Percentiles rank a stretch among this genome's conserved stretches.
Evolutionary conservation across 2,888 invertebrate species (phyloP).

Genomic region (Oeneis ivallda): DNA sequence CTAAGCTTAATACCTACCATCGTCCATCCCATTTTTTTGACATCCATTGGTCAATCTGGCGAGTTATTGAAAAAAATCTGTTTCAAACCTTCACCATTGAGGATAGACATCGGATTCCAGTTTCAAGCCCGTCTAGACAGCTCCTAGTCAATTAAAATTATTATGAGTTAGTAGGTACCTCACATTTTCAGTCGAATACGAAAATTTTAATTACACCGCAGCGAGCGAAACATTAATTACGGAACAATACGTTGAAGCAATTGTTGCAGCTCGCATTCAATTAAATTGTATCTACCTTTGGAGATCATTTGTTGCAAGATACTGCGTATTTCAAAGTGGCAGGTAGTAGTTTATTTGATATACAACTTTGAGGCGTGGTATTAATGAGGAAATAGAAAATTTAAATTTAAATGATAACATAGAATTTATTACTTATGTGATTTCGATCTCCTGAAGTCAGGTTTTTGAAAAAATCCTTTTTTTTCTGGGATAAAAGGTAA

Average conservation of each 20-base stretch:
- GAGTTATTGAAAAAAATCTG: neutral
- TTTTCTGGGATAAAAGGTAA: too few relatives aligned
- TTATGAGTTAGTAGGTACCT: constrained; percentile 18
- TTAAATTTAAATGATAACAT: too few relatives aligned
- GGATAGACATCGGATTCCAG: constrained; percentile 4
- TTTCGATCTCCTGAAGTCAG: too few relatives aligned
- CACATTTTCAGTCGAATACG: constrained; percentile 31
- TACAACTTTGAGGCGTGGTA: neutral
- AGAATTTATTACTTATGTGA: too few relatives aligned
- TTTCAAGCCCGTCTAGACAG: constrained; percentile 14
- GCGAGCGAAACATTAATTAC: constrained; percentile 45
- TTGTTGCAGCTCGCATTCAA: constrained; percentile 41
- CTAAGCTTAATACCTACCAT: too few relatives aligned
- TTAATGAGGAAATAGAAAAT: neutral
- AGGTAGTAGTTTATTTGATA: neutral
- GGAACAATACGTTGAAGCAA: constrained; percentile 37
- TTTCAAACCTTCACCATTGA: neutral
- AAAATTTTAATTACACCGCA: constrained; percentile 43
- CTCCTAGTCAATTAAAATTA: constrained; percentile 23
- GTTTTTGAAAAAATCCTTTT: too few relatives aligned
- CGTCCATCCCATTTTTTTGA: too few relatives aligned
- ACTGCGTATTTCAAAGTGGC: constrained; percentile 14
- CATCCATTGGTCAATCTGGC: too few relatives aligned
- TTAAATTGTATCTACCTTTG: constrained; percentile 36
- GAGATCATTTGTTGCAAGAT: constrained; percentile 24